Evolutionary conservation across 2,797 vertebrate genomes (phyloP), one percentile per base, ranked within the genome.

Genomic region (Rhodeus uyekii): DNA sequence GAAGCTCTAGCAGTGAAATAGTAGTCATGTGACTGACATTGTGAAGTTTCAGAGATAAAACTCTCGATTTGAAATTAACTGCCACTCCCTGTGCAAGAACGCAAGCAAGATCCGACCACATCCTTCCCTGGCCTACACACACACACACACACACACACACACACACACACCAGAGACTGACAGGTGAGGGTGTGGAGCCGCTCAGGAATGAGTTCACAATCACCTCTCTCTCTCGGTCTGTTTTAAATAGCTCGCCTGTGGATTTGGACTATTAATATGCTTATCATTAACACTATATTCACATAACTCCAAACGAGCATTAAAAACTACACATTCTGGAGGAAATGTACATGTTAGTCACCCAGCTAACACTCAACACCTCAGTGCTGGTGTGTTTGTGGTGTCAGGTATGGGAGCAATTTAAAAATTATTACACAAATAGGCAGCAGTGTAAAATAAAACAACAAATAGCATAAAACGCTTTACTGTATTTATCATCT

Each of bases 201-300:
- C 80, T 79, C 22, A 83, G 87, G 60, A 63, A 85, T 86, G 65
- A 82, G 85, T 88, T 75, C 90, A 86, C 76, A 91, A 90, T 87
- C 32, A 68, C 61, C 60, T 2, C 39, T 69, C 39, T 3, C 4
- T 18, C 13, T 3, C 7, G 6, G n/a, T n/a, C 24, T 5, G 39
- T 5, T 44, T 44, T 29, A 27, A 29, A 69, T 9, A 12, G 39
- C 24, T 12, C 10, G 8, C n/a, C 27, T 5, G 29, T 46, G 39
- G 39, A 19, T 69, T 46, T 46, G 38, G 1, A 8, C 13, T 16
- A 39, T 27, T 42, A 42, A 42, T 42, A 27, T 42, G n/a, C 18
- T 69, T 24, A 46, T 8, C 12, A 32, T 46, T 12, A 46, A 46
- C 24, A 12, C 8, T 44, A 29, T 4, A 27, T 44, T 29, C 3